A percentile compares a stretch with the other conserved stretches of the same genome.
phyloP scores from a whole-genome alignment of 2,888 invertebrate genomes.

The Carabus problematicus region DNA sequence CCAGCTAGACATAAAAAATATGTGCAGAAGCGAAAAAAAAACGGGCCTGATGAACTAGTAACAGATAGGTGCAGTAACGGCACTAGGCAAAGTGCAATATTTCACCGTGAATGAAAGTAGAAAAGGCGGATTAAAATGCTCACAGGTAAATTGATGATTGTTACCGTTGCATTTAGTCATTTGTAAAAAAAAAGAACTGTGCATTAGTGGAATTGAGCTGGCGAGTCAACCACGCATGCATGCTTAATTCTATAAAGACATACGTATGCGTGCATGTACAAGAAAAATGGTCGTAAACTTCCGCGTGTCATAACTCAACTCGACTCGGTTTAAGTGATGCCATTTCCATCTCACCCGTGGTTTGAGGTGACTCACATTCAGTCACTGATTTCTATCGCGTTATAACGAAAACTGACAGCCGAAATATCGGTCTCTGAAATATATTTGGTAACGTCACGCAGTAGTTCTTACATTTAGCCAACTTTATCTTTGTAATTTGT shows the following conservation, averaged over 20 bases:
- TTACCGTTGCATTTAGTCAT: constrained; percentile 30
- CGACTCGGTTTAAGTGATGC: constrained; percentile 2
- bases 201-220: constrained; percentile 34
- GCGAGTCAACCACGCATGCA: not conserved
- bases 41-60: not conserved
- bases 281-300: constrained; percentile 9
- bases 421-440: not conserved
- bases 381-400: not conserved
- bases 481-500: too few species aligned
- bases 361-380: constrained; percentile 4
- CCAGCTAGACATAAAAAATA: too few species aligned
- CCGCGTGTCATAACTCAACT: constrained; percentile 7
- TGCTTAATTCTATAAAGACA: constrained; percentile 8
- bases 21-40: not conserved
- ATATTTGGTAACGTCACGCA: too few species aligned
- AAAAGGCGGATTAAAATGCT: constrained; percentile 35
- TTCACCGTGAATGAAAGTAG: constrained; percentile 18
- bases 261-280: not conserved
- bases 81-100: constrained; percentile 22
- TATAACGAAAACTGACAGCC: constrained; percentile 2
- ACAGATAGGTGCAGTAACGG: not conserved
- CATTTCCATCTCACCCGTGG: not conserved
- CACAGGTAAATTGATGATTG: constrained; percentile 37
- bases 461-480: too few species aligned
- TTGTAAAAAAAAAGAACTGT: constrained; percentile 38